phyloP scores from a whole-genome alignment of 2,888 invertebrate genomes.

The Leptinotarsa peninsularis region DNA sequence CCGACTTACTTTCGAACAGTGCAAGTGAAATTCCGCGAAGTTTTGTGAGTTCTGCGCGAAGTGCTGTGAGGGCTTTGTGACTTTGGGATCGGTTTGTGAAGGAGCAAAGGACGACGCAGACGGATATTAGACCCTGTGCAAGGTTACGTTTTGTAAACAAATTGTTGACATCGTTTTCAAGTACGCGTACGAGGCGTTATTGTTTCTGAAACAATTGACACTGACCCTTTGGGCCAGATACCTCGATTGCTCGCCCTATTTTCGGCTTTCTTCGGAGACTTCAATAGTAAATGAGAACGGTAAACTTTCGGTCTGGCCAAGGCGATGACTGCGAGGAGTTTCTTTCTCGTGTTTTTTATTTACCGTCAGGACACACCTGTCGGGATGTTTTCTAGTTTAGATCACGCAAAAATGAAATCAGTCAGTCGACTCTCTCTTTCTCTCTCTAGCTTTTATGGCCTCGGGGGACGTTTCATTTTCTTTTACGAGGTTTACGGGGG shows the following conservation, averaged over 20 bases:
- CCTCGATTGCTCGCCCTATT: neutral
- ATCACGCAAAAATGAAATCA: constrained; percentile 21
- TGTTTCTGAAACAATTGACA: neutral
- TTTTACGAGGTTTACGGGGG: neutral
- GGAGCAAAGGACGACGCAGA: neutral
- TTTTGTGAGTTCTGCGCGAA: neutral
- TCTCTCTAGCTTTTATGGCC: constrained; percentile 7
- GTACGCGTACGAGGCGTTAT: neutral
- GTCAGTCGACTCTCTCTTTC: constrained; percentile 13
- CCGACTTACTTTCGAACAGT: constrained; percentile 16
- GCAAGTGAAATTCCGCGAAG: constrained; percentile 18
- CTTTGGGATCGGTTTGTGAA: neutral
- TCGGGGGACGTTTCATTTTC: constrained; percentile 6
- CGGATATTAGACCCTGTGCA: constrained; percentile 5
- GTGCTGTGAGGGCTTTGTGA: constrained; percentile 14
- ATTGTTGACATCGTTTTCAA: constrained; percentile 7
- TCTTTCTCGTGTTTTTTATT: neutral
- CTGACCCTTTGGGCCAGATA: neutral
- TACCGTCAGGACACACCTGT: neutral
- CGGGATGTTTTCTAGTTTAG: constrained; percentile 4
- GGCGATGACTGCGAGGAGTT: neutral
- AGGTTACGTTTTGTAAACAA: constrained; percentile 20
- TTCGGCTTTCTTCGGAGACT: neutral
- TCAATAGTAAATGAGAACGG: constrained; percentile 12
- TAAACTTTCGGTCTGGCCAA: neutral